These are phyloP conservation scores for Terrapene triunguis DNA, from an alignment of 2,113 vertebrate genomes.

Conservation along the genomic window DNA sequence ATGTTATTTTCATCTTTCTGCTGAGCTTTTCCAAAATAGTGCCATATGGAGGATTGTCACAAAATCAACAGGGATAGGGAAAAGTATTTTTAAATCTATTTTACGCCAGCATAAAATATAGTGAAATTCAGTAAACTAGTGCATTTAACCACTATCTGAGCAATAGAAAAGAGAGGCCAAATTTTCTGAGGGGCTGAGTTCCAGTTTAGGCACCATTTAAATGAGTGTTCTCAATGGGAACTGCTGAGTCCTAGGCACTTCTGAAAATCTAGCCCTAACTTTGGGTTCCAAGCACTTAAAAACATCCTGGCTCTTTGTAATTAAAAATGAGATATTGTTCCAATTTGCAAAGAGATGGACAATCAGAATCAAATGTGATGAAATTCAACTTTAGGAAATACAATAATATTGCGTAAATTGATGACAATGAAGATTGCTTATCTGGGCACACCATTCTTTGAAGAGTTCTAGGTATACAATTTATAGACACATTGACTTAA, in stretches of 20 bases:
- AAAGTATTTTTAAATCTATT: conserved; percentile 22
- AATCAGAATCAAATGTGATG: background rate
- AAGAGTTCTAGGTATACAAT: background rate
- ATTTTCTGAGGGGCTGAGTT: background rate
- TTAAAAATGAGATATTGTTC: background rate
- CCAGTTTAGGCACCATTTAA: background rate
- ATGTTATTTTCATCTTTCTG: conserved; percentile 34
- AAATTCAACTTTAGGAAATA: background rate
- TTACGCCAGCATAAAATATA: background rate
- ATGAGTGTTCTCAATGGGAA: background rate
- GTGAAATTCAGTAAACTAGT: background rate
- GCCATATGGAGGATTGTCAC: conserved; percentile 62
- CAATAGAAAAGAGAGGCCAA: background rate
- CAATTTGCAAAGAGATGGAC: background rate
- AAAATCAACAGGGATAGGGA: conserved; percentile 38
- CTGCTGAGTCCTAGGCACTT: background rate
- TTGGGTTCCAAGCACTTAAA: background rate
- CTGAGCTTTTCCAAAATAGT: conserved; percentile 58
- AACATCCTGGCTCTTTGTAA: background rate
- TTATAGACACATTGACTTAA: background rate
- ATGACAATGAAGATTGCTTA: background rate
- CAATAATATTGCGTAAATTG: background rate
- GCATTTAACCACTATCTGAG: background rate
- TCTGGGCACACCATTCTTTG: background rate
- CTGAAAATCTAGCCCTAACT: background rate